Evolutionary conservation across 1,140 invertebrate genomes (phyloP).

Genomic region (Carposina sasakii): DNA sequence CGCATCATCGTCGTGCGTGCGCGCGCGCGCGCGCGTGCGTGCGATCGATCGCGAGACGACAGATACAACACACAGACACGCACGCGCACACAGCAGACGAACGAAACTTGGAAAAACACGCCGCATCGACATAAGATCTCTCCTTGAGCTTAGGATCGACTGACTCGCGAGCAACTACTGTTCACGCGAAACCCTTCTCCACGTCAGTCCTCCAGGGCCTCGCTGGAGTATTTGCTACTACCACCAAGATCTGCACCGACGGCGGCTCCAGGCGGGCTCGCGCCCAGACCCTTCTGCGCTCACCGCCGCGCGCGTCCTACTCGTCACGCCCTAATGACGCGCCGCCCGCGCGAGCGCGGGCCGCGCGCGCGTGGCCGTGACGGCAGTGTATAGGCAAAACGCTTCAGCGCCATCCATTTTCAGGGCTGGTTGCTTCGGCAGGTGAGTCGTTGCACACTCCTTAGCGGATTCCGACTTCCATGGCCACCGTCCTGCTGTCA

Average conservation of each 20-base stretch:
- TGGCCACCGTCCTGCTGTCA: slow-evolving; percentile 92
- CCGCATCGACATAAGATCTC: slow-evolving; percentile 74
- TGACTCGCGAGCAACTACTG: slow-evolving; percentile 92
- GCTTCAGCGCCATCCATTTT: slow-evolving; percentile 92
- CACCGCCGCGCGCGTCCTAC: slow-evolving; percentile 86
- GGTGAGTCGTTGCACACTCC: slow-evolving; percentile 93
- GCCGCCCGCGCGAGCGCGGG: too few relatives aligned
- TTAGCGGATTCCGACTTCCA: slow-evolving; percentile 92
- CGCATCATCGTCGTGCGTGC: too few relatives aligned
- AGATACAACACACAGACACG: too few relatives aligned
- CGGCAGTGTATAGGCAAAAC: slow-evolving; percentile 79
- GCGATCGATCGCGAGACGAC: too few relatives aligned
- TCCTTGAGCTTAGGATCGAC: slow-evolving; percentile 87
- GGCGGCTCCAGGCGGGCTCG: slow-evolving; percentile 85
- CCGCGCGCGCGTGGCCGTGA: slow-evolving; percentile 52
- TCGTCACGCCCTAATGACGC: slow-evolving; percentile 48
- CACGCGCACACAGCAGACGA: too few relatives aligned
- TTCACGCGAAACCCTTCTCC: slow-evolving; percentile 94
- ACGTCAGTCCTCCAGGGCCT: slow-evolving; percentile 89
- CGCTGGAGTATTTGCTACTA: slow-evolving; percentile 91
- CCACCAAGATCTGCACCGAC: slow-evolving; percentile 89
- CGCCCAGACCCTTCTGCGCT: slow-evolving; percentile 84
- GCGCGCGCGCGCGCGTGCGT: too few relatives aligned
- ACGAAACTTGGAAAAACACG: too few relatives aligned
- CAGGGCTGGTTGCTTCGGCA: slow-evolving; percentile 91